These are phyloP conservation scores for Tiliqua scincoides DNA, from an alignment of 2,113 vertebrate species.

Conservation along the genomic window DNA sequence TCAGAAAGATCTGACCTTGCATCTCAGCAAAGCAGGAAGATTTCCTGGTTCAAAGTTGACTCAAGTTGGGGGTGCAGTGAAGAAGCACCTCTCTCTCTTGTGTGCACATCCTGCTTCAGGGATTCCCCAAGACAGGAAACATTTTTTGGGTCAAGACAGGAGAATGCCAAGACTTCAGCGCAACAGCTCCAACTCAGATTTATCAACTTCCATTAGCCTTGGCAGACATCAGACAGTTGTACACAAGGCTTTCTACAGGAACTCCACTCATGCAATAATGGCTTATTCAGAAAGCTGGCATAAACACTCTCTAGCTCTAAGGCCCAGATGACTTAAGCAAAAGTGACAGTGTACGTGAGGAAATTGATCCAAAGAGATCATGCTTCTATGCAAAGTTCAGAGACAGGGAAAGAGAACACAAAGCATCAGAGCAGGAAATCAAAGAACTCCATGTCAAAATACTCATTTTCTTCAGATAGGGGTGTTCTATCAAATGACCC, in stretches of 20 bases:
- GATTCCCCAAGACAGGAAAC: background rate
- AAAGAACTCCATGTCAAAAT: conserved; percentile 17
- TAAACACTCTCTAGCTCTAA: background rate
- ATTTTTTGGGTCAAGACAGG: background rate
- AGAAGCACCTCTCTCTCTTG: background rate
- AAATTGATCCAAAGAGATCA: background rate
- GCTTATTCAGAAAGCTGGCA: background rate
- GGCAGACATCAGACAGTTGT: background rate
- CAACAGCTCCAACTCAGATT: background rate
- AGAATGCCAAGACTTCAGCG: background rate
- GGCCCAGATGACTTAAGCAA: background rate
- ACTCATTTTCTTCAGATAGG: background rate
- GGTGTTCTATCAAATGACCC: background rate
- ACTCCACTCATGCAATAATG: background rate
- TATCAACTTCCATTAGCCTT: conserved; percentile 7
- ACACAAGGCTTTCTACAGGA: background rate
- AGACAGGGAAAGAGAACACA: background rate
- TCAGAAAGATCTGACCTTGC: conserved; percentile 11
- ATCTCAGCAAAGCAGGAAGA: conserved; percentile 25
- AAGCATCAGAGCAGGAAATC: conserved; percentile 16
- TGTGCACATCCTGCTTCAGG: background rate
- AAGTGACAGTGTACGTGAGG: background rate
- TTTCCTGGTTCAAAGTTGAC: conserved; percentile 19
- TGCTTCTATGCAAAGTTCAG: background rate
- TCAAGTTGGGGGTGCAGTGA: no score